Percentiles rank a stretch among this genome's conserved stretches.
These are phyloP conservation scores for Aporophyla nigra DNA, from an alignment of 2,888 invertebrate genomes.

Conservation along the genomic window DNA sequence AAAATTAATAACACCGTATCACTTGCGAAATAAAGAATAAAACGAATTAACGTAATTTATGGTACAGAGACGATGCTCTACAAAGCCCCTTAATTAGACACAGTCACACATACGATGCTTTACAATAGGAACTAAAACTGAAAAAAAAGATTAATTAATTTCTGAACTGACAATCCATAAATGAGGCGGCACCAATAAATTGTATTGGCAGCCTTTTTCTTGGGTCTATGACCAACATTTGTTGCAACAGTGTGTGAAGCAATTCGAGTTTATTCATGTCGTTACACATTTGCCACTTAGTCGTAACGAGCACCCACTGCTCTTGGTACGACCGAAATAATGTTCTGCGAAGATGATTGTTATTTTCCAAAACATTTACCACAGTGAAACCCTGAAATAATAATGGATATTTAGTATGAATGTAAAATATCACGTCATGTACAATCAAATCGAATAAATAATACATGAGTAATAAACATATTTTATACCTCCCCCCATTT, in stretches of 20 bases:
- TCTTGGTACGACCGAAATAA: constrained; percentile 62
- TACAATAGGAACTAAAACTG: too few species aligned
- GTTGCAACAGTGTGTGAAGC: constrained; percentile 68
- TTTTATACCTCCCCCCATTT: constrained; percentile 58
- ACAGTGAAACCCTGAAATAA: constrained; percentile 65
- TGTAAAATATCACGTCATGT: not conserved
- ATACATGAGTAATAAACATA: not conserved
- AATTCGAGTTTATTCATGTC: constrained; percentile 65
- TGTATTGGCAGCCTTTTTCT: constrained; percentile 73
- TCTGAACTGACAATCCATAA: constrained; percentile 66
- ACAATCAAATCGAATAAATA: not conserved
- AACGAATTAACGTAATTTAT: constrained; percentile 3
- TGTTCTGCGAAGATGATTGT: constrained; percentile 46
- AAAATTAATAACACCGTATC: constrained; percentile 9
- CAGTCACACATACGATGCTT: too few species aligned
- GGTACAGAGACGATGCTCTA: not conserved
- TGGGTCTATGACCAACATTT: constrained; percentile 79
- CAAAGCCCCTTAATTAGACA: too few species aligned
- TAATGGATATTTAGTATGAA: not conserved
- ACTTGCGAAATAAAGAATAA: constrained; percentile 20
- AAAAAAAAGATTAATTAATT: not conserved
- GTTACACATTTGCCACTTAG: constrained; percentile 26
- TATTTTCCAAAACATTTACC: constrained; percentile 55
- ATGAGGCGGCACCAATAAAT: constrained; percentile 73
- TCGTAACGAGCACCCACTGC: constrained; percentile 54